Base-by-base conservation (phyloP, 2,888 invertebrate genomes). In the Agapostemon virescens region DNA sequence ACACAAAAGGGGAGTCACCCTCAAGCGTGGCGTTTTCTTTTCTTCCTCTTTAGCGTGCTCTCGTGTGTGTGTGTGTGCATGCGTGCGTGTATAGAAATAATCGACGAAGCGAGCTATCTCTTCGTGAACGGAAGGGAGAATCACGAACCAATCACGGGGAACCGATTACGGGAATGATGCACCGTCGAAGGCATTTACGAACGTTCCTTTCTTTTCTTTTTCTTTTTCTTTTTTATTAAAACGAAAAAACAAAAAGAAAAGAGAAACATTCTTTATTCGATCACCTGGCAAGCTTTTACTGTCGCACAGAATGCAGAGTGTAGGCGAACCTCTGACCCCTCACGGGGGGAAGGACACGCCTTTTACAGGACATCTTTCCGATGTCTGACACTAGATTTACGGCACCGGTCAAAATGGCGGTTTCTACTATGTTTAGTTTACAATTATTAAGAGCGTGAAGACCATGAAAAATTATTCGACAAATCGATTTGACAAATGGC, bases 21-120 rank as follows among this genome's bases (percentile, higher is more conserved):
- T 55, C 55, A 45, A 74, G 77, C 85, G 72, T 82, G 82, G 73
- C 76, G 77, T 83, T 81, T 83, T 83, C 81, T 81, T 82, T 77
- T 80, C 84, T 83, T 86, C 80, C 77, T 85, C 78, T 83, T 55
- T 75, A 69, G 75, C 83, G 81, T 79, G 86, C 80, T 84, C 85
- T 86, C 78, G 84, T 76, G 84, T 85, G 85, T 84, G 84, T 76
- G 84, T 85, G 85, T 84, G 74, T 82, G 86, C 75, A 78, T 86
- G 63, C 79, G 79, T 85, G 85, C 79, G 84, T 86, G 85, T 85
- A 79, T 82, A 79, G 79, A 85, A 82, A 83, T 81, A 81, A 85
- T 82, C 76, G 84, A 83, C 71, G 61, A 73, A 74, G 77, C 84
- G 82, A 84, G 69, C 81, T 83, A 77, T 80, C 74, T 79, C 86